These are phyloP conservation scores for Yponomeuta malinellus DNA, from an alignment of 2,888 invertebrate genomes.

Conservation along the genomic window DNA sequence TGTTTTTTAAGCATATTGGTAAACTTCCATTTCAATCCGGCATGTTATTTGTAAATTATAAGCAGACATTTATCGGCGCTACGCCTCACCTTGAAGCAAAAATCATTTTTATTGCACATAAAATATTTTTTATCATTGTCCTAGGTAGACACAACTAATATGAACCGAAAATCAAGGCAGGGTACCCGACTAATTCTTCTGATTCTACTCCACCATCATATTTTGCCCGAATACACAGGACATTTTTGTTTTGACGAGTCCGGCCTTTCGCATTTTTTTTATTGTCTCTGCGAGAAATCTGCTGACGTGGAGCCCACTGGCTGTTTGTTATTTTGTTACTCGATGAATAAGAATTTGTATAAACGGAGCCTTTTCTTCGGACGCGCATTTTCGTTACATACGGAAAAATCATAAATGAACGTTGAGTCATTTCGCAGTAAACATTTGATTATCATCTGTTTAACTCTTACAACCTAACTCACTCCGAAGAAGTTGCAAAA, in stretches of 20 bases:
- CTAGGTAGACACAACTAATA: too few species aligned
- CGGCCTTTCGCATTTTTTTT: constrained; percentile 48
- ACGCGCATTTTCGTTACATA: background rate
- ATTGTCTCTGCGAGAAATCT: constrained; percentile 55
- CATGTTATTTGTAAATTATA: too few species aligned
- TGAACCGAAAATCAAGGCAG: too few species aligned
- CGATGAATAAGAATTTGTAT: constrained; percentile 14
- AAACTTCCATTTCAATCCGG: too few species aligned
- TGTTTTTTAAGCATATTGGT: too few species aligned
- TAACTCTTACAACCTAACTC: too few species aligned
- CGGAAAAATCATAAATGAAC: background rate
- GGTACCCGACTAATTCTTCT: background rate
- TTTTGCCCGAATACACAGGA: constrained; percentile 60
- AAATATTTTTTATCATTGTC: too few species aligned
- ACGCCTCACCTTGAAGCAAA: too few species aligned
- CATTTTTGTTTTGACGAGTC: constrained; percentile 66
- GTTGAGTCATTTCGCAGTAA: background rate
- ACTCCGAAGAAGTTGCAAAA: too few species aligned
- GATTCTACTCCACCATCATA: constrained; percentile 30
- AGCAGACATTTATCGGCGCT: too few species aligned
- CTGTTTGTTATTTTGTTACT: constrained; percentile 46
- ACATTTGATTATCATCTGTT: background rate
- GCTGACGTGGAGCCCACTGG: constrained; percentile 47
- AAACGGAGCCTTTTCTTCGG: background rate
- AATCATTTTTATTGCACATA: too few species aligned